Evolutionary conservation across 2,888 invertebrate genomes (phyloP).

Genomic region (Gymnosoma rotundatum): DNA sequence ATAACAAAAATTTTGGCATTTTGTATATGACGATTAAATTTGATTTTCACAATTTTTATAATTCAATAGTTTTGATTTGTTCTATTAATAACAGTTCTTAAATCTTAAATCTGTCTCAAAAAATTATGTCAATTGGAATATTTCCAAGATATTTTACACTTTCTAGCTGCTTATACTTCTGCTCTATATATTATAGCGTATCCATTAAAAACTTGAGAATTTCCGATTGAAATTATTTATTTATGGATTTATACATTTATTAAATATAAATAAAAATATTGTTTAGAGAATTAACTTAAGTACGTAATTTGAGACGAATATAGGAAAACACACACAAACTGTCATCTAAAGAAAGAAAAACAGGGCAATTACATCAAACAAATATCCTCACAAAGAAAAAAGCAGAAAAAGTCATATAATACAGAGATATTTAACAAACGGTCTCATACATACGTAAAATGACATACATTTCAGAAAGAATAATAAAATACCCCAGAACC

Average conservation of each 20-base stretch:
- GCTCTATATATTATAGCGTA: too few relatives aligned
- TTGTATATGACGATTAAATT: too few relatives aligned
- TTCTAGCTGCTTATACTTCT: too few relatives aligned
- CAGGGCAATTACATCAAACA: constrained; percentile 1
- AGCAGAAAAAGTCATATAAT: not conserved
- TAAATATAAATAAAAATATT: constrained; percentile 60
- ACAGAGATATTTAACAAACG: constrained; percentile 11
- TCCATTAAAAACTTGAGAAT: too few relatives aligned
- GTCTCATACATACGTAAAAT: not conserved
- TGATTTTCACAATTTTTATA: too few relatives aligned
- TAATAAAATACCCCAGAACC: constrained; percentile 42
- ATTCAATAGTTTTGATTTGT: too few relatives aligned
- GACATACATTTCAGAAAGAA: constrained; percentile 10
- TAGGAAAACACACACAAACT: constrained; percentile 30
- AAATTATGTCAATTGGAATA: too few relatives aligned
- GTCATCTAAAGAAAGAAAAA: constrained; percentile 13
- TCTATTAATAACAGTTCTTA: too few relatives aligned
- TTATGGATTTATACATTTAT: constrained; percentile 8
- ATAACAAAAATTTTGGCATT: not conserved
- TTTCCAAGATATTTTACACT: too few relatives aligned
- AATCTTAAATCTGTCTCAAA: too few relatives aligned
- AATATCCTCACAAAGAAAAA: not conserved
- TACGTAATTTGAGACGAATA: constrained; percentile 59
- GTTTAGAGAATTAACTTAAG: constrained; percentile 56
- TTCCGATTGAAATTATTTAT: not conserved